These are phyloP conservation scores for Hoplostethus mediterraneus DNA, from an alignment of 2,797 vertebrate genomes.

Conservation along the genomic window DNA sequence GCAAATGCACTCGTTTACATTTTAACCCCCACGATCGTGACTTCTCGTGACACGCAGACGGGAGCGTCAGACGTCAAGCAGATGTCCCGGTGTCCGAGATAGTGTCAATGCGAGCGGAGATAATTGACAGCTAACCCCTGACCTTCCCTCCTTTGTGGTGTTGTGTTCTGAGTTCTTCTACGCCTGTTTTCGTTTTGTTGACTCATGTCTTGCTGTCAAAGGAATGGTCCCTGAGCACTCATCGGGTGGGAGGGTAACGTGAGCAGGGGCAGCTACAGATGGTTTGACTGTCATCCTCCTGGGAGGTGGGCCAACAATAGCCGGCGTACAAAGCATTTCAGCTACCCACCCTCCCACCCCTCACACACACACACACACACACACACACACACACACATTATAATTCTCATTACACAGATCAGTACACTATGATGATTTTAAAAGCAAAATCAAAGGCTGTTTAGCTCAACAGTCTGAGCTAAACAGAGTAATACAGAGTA, in stretches of 20 bases:
- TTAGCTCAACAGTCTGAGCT: neutral
- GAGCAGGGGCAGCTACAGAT: slow-evolving; percentile 73
- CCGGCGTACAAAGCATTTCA: slow-evolving; percentile 61
- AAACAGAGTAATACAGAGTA: too few relatives aligned
- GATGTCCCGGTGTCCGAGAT: slow-evolving; percentile 12
- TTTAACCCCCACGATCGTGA: neutral
- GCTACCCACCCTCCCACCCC: slow-evolving; percentile 21
- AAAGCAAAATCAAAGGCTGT: slow-evolving; percentile 7
- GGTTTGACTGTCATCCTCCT: slow-evolving; percentile 74
- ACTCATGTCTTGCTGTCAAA: slow-evolving; percentile 71
- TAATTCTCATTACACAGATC: slow-evolving; percentile 27
- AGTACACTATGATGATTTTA: slow-evolving; percentile 7
- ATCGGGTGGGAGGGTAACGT: slow-evolving; percentile 66
- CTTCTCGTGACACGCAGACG: slow-evolving; percentile 24
- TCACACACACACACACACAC: slow-evolving; percentile 10
- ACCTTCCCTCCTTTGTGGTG: slow-evolving; percentile 57
- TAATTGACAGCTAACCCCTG: slow-evolving; percentile 59
- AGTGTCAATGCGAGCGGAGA: slow-evolving; percentile 30
- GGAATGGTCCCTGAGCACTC: slow-evolving; percentile 67
- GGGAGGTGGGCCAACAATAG: slow-evolving; percentile 68
- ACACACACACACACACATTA: slow-evolving; percentile 10
- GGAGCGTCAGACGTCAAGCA: slow-evolving; percentile 12
- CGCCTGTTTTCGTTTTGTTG: slow-evolving; percentile 70
- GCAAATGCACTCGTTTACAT: slow-evolving; percentile 58
- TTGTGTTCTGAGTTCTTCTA: slow-evolving; percentile 63